Base-by-base conservation (phyloP, 2,113 vertebrate species). In the Hydrolagus affinis region DNA sequence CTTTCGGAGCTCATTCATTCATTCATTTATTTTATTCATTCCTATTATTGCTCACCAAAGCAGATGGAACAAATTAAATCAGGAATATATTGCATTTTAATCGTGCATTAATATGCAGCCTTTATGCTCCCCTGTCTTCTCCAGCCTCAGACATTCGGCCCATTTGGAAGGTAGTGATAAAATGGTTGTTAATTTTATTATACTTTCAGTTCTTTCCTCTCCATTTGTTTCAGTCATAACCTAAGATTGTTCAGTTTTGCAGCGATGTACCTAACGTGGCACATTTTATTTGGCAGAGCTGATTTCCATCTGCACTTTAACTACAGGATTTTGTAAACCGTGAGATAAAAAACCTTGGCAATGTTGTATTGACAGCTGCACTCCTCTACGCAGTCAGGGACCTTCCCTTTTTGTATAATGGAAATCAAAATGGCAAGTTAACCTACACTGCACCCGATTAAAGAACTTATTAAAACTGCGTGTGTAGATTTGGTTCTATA, bases 281-380 rank as follows among this genome's bases (percentile, higher is more conserved):
- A 56, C 73, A n/a, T 75, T 56, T 32, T 32, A 2, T 75, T 75
- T 56, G 73, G 32, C 17, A 75, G 73, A 21, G 4, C 17, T 75
- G 73, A 75, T 56, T 57, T 75, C 73, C 32, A 75, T 75, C 32
- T 75, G 73, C 28, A 75, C 32, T 75, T 19, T 56, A 75, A 57
- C 17, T 21, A 44, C 44, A 44, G 44, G 44, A 44, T 44, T 44
- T 44, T 44, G 14, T 56, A 75, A 56, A 75, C 17, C 21, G 73
- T 75, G 21, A 30, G 11, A 30, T 56, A 75, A 75, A 75, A 75
- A 75, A 8, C 17, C 17, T 75, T 75, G 32, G 17, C 73, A 75
- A 75, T 2, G 19, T 6, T 21, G 15, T 4, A 69, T 69, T 19
- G 15, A 69, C 73, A 75, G 32, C 73, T 75, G 32, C 12, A 19